Conservation (phyloP, 2,888 invertebrate genomes). For the Cataglyphis cursor region DNA sequence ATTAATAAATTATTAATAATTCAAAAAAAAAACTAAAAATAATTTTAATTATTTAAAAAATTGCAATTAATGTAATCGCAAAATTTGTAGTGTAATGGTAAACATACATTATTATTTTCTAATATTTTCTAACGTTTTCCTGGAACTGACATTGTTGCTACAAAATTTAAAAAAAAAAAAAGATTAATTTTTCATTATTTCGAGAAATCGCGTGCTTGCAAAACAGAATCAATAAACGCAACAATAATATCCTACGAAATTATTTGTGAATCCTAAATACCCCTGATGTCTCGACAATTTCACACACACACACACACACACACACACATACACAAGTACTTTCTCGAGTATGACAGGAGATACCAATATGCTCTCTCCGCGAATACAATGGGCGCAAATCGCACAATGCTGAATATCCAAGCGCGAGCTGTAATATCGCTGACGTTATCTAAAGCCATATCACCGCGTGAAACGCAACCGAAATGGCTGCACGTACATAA, state of each 20-base stretch:
- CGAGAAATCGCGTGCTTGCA: background rate
- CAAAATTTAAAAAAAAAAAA: background rate
- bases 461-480: constrained; percentile 41
- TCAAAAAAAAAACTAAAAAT: background rate
- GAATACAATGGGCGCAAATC: constrained; percentile 32
- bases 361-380: constrained; percentile 18
- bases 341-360: constrained; percentile 18
- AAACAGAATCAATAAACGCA: background rate
- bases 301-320: background rate
- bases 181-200: constrained; percentile 18
- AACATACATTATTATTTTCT: background rate
- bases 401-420: constrained; percentile 40
- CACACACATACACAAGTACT: too few species aligned
- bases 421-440: constrained; percentile 18
- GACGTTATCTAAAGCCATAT: constrained; percentile 38
- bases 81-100: background rate
- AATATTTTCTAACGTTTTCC: background rate
- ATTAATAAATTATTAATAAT: constrained; percentile 1
- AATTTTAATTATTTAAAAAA: constrained; percentile 9
- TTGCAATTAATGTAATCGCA: background rate
- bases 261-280: constrained; percentile 38
- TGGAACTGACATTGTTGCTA: background rate
- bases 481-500: constrained; percentile 39
- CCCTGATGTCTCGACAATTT: constrained; percentile 3
- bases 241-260: constrained; percentile 8